Base-by-base conservation (phyloP, 2,797 vertebrate species). In the Mormyrops attenuatus region DNA sequence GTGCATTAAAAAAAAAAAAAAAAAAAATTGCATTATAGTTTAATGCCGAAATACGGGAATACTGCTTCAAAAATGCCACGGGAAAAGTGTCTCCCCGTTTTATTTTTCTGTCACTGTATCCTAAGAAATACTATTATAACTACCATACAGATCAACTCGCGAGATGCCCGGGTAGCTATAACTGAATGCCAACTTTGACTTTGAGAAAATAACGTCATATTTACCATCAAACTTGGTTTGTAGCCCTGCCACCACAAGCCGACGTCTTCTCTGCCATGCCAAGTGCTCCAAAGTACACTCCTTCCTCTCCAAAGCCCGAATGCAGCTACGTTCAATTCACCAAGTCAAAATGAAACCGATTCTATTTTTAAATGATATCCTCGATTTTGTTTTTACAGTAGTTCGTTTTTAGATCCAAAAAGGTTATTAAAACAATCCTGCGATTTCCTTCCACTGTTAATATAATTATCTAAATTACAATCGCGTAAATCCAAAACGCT, bases 401-500 rank as follows among this genome's bases (percentile, higher is more conserved):
- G 93, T 92, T 93, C 94, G 95, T 95, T 94, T 93, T 82, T 92
- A 94, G 95, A 82, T 82, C 77, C 38, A 20, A 8, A 44, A 82
- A 22, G 17, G 41, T 20, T n/a, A 82, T 82, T 82, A n/a, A 82
- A 82, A 82, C 8, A 82, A 82, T 82, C 77, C 77, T 82, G 17
- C 73, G 38, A 80, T 82, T 82, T 44, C 69, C 26, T 38, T 2
- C 77, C 77, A n/a, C 53, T 94, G 90, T 92, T 53, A 41, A 22
- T 26, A 26, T 49, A 53, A 82, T 80, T 63, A 30, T 26, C 41
- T 89, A 85, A 87, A 94, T 94, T 94, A 93, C 93, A 95, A 95
- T 94, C 94, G 95, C 89, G 90, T 94, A 95, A 95, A 95, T 94
- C 95, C 95, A 94, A 94, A 90, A 95, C 93, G 93, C 94, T 94